Evolutionary conservation across 1,140 invertebrate genomes (phyloP), one percentile per base, ranked within the genome.

Genomic region (Drosophila punjabiensis): DNA sequence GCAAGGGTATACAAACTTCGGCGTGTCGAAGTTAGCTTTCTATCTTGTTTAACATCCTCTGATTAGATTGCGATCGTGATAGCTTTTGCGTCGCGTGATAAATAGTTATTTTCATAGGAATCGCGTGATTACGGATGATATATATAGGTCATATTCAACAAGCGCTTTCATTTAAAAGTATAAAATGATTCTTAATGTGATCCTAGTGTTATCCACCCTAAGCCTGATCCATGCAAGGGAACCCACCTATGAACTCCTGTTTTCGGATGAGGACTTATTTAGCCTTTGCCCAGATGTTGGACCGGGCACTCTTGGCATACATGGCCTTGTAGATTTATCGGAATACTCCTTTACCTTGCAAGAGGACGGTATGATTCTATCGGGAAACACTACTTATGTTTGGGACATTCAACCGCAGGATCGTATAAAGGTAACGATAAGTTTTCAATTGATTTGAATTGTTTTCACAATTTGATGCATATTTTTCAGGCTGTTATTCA

Each of bases 341-440:
- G 63, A 62, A 3, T 24, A 11, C 5, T 4, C 10, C 4, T 8
- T 18, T 14, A n/a, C 7, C 11, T 24, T 43, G 56, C 0, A 28
- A 43, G 18, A 20, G 11, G 8, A 62, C 5, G 63, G 30, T 14
- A 13, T 62, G 11, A 5, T 13, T 9, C 0, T 62, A 4, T 43
- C 37, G 9, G 63, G 63, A 24, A 66, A 66, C 10, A 0, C 1
- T 2, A 33, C 56, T 1, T 14, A 18, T 16, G 5, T 43, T 9
- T 66, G 64, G 64, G 64, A 66, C 11, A 45, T 66, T n/a, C n/a
- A 63, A 24, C 39, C 13, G 5, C 14, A 14, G 37, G 64, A 66
- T 63, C 64, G 56, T 14, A 5, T 66, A 33, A 30, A 62, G 37
- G 63, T 66, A 7, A 43, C 11, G 9, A 24, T 4, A 24, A 1